phyloP scores from a whole-genome alignment of 2,797 vertebrate genomes.

The Columba guinea region DNA sequence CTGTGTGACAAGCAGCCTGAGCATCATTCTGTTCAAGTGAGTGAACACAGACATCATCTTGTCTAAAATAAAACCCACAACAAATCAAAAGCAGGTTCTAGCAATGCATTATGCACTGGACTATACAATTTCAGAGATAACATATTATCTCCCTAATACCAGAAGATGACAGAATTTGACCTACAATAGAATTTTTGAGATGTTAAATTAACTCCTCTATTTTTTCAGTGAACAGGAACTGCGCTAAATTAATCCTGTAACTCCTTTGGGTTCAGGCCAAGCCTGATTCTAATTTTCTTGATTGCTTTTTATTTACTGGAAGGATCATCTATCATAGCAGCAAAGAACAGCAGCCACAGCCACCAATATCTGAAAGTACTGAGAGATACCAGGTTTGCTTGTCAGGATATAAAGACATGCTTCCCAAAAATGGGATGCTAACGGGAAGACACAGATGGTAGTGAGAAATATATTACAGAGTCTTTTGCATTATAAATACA shows the following conservation, averaged over 20 bases:
- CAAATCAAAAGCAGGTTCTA: not conserved
- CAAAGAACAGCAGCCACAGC: not conserved
- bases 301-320: not conserved
- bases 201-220: not conserved
- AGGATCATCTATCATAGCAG: not conserved
- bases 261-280: not conserved
- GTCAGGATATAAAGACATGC: not conserved
- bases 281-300: not conserved
- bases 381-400: not conserved
- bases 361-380: not conserved
- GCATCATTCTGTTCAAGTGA: not conserved
- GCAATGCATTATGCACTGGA: not conserved
- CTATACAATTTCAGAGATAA: not conserved
- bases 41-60: accelerated
- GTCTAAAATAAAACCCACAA: not conserved
- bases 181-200: not conserved
- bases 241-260: not conserved
- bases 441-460: not conserved
- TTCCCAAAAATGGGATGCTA: not conserved
- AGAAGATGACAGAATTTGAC: not conserved
- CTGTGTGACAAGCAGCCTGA: not conserved
- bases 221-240: not conserved
- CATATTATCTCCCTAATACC: not conserved
- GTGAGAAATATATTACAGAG: not conserved
- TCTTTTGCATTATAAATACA: not conserved